phyloP scores from a whole-genome alignment of 2,888 invertebrate species.

The Ischnura elegans region DNA sequence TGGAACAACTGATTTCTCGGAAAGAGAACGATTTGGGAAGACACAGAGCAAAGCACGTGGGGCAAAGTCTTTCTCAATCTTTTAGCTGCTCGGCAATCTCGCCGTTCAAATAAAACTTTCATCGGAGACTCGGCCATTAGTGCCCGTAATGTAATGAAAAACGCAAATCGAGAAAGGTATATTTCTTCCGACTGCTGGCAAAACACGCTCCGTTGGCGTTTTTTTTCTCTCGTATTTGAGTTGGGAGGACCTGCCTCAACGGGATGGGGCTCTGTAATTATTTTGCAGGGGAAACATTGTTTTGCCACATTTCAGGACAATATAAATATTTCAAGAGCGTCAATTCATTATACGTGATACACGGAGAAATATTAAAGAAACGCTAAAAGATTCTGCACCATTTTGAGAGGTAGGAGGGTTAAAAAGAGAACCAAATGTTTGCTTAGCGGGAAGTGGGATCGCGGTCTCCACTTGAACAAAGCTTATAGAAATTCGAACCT shows the following conservation, averaged over 20 bases:
- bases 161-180: conserved; percentile 35
- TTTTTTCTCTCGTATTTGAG: not conserved
- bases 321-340: not conserved
- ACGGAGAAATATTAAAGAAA: not conserved
- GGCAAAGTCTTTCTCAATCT: conserved; percentile 26
- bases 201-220: not conserved
- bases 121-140: conserved; percentile 23
- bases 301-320: not conserved
- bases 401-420: no score
- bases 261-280: not conserved
- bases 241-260: not conserved
- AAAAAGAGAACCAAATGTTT: no score
- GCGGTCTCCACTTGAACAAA: no score
- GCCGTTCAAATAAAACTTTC: conserved; percentile 35
- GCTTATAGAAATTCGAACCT: no score
- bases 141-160: conserved; percentile 30
- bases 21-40: conserved; percentile 31
- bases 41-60: not conserved
- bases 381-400: not conserved
- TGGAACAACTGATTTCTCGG: conserved; percentile 26
- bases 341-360: not conserved
- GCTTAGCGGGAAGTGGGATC: no score
- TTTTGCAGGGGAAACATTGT: not conserved
- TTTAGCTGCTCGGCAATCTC: conserved; percentile 26
- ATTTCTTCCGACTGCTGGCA: not conserved